Evolutionary conservation across 2,888 invertebrate genomes (phyloP), one percentile per base, ranked within the genome.

Genomic region (Alviniconcha strummeri): DNA sequence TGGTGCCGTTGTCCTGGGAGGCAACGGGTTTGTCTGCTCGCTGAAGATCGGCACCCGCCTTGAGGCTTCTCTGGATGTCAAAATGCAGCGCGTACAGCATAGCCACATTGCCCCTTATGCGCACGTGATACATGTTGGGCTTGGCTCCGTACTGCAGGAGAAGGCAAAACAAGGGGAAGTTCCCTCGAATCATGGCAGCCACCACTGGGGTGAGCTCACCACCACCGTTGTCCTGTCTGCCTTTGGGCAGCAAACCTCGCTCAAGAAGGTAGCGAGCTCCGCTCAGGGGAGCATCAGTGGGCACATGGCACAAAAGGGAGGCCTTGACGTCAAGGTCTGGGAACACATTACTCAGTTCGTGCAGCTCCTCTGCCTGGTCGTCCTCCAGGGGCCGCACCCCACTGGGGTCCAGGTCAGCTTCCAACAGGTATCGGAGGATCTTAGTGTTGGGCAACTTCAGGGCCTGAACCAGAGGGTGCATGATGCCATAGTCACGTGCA

Each of bases 201-300:
- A 91, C 36, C 36, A 92, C 78, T 17, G 92, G 90, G 17, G 91
- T 90, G 77, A 91, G 80, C 69, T 90, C 89, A 4, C 69, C 52
- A 17, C 17, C 69, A 15, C 69, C 15, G 15, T n/a, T 78, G 60
- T 87, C 84, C 19, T 87, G 82, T 15, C 85, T 78, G 1, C 86
- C 78, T 80, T 90, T 88, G 9, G 88, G 85, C 19, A 81, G 76
- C 15, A 91, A 85, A n/a, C 91, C 91, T 19, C 86, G 81, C 56
- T 87, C 74, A 52, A 91, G 84, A 52, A 91, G 83, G 52, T 87
- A 84, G 76, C 88, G 85, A 7, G 89, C 88, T 52, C 88, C 88
- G 8, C 84, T 79, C n/a, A 84, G 74, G 17, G 87, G 85, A 85
- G 87, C 78, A 80, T 84, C 9, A 83, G 81, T 55, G 52, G 85